Evolutionary conservation across 2,113 vertebrate genomes (phyloP).

Genomic region (Azemiops feae): DNA sequence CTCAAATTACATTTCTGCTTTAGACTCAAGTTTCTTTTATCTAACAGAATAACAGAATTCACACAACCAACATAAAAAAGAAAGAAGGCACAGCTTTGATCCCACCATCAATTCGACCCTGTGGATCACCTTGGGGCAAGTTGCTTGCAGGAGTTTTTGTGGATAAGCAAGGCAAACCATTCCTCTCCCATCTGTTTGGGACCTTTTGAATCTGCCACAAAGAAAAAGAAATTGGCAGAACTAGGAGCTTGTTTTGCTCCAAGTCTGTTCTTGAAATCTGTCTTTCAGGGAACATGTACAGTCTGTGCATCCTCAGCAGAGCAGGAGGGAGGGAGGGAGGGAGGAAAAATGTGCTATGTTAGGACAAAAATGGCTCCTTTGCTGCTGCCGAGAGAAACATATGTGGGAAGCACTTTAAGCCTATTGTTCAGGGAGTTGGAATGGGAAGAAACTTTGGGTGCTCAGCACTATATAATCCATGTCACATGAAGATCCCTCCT

Average conservation of each 20-base stretch:
- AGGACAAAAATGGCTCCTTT: conserved; percentile 8
- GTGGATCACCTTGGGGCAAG: neutral
- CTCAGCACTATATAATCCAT: neutral
- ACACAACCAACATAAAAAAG: too few species aligned
- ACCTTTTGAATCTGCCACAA: neutral
- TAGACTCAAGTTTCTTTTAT: neutral
- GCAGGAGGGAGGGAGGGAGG: neutral
- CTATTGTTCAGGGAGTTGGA: neutral
- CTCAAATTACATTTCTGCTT: neutral
- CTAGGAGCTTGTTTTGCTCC: neutral
- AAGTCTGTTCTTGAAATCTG: conserved; percentile 2
- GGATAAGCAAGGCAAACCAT: neutral
- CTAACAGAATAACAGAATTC: neutral
- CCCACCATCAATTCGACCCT: neutral
- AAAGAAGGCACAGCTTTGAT: neutral
- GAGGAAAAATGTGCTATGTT: neutral
- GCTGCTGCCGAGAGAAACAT: neutral
- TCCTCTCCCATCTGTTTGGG: neutral
- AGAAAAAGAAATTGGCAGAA: neutral
- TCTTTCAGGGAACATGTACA: neutral
- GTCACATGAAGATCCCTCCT: neutral
- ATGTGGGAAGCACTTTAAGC: conserved; percentile 1
- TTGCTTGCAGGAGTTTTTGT: neutral
- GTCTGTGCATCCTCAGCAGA: neutral
- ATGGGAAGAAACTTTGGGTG: neutral